phyloP scores from a whole-genome alignment of 2,888 invertebrate genomes.

The Macrophya annulata region DNA sequence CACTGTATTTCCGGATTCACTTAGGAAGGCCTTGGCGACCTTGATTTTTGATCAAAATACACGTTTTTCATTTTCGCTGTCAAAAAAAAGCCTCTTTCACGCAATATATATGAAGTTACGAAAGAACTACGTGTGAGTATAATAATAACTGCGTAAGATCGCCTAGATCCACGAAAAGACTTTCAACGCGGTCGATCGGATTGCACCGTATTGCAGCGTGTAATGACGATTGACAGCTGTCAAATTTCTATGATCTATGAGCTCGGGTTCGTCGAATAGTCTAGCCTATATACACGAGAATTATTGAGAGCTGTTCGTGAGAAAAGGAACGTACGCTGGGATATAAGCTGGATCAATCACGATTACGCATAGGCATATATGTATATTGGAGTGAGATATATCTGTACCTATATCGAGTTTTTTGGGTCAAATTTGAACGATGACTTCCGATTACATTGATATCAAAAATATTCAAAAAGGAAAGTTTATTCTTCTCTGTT shows the following conservation, averaged over 20 bases:
- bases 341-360: constrained; percentile 37
- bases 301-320: background rate
- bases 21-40: background rate
- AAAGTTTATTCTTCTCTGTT: constrained; percentile 8
- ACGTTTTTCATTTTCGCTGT: constrained; percentile 7
- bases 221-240: constrained; percentile 27
- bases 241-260: constrained; percentile 31
- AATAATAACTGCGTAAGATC: background rate
- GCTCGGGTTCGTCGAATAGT: constrained; percentile 25
- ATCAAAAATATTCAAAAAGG: background rate
- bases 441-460: background rate
- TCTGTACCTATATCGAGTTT: background rate
- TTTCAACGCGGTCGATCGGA: background rate
- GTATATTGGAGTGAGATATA: background rate
- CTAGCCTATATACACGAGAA: background rate
- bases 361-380: background rate
- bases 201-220: background rate
- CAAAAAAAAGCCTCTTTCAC: background rate
- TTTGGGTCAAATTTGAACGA: background rate
- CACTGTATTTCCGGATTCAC: constrained; percentile 3
- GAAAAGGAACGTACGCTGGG: background rate
- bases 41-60: background rate
- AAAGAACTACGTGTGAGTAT: background rate
- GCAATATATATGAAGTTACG: background rate
- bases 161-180: background rate